Base-by-base conservation (phyloP, 1,140 invertebrate genomes). In the Neocloeon triangulifer region DNA sequence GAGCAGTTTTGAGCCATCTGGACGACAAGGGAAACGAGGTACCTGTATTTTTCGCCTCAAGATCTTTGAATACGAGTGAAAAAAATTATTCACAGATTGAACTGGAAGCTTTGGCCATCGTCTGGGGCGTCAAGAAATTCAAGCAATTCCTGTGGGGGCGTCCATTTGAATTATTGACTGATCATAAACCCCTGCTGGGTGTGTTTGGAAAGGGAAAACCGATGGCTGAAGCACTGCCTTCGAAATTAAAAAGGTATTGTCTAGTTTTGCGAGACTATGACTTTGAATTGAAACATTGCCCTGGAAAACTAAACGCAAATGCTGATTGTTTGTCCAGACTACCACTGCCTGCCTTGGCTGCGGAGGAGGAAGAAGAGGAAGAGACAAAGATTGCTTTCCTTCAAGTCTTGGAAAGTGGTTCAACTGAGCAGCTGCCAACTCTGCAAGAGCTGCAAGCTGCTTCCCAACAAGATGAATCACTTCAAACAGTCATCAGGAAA, bases 1-100 rank as follows among this genome's bases (percentile, higher is more conserved):
- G 51, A 27, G 55, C 49, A 16, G 48, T 60, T 5, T 33, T 61
- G 8, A 26, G 33, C 22, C 55, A 59, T n/a, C n/a, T n/a, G 27
- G 20, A 19, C 6, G 33, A 39, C 13, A 40, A 49, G 35, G 46
- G 44, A 12, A 33, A 27, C 6, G 48, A 53, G 33, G 28, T 36
- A 21, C 48, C 50, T 6, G 47, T 62, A 31, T 40, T 40, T 14
- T 55, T 40, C 43, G 47, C 40, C 12, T 58, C 53, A 10, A 27
- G 44, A 19, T 41, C 45, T 2, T 34, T 62, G 18, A 41, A 37
- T 19, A 8, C 33, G n/a, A 40, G 55, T 8, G 54, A 62, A 36
- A 35, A 39, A 32, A 56, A 52, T 34, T 62, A 64, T 33, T 37
- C 49, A 9, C 55, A 58, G 36, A 47, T 58, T 13, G 52, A 66